These are phyloP conservation scores for Rhabditoides inermis DNA, from an alignment of 2,888 invertebrate species.

Conservation along the genomic window DNA sequence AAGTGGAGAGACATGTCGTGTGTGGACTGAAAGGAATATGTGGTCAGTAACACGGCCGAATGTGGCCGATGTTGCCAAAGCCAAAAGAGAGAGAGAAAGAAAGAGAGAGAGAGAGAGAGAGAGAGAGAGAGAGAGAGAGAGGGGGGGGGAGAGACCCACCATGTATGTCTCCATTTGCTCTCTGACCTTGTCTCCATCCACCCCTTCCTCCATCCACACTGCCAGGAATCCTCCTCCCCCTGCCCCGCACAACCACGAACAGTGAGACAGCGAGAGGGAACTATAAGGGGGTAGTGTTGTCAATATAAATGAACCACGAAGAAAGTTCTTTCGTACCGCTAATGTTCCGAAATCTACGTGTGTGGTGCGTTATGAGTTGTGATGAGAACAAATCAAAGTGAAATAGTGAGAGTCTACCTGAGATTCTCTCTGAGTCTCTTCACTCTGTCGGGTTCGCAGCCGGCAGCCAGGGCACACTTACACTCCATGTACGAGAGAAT, in stretches of 20 bases:
- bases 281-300: too few relatives aligned
- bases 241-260: slow-evolving; percentile 41
- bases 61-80: too few relatives aligned
- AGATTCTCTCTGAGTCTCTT: slow-evolving; percentile 17
- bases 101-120: slow-evolving; percentile 3
- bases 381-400: slow-evolving; percentile 8
- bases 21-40: too few relatives aligned
- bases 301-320: too few relatives aligned
- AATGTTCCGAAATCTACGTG: too few relatives aligned
- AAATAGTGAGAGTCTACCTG: not conserved
- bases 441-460: slow-evolving; percentile 32
- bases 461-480: slow-evolving; percentile 33
- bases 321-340: too few relatives aligned
- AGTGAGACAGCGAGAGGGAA: too few relatives aligned
- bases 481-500: too few relatives aligned
- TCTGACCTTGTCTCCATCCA: slow-evolving; percentile 6
- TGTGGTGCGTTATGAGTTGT: too few relatives aligned
- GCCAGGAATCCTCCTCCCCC: slow-evolving; percentile 45
- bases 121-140: not conserved
- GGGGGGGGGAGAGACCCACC: not conserved
- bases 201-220: slow-evolving; percentile 18
- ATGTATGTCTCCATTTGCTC: not conserved
- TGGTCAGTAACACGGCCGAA: too few relatives aligned
- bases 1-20: too few relatives aligned
- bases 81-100: slow-evolving; percentile 8